Conservation (phyloP, 2,888 invertebrate genomes). For the Brenthis daphne region DNA sequence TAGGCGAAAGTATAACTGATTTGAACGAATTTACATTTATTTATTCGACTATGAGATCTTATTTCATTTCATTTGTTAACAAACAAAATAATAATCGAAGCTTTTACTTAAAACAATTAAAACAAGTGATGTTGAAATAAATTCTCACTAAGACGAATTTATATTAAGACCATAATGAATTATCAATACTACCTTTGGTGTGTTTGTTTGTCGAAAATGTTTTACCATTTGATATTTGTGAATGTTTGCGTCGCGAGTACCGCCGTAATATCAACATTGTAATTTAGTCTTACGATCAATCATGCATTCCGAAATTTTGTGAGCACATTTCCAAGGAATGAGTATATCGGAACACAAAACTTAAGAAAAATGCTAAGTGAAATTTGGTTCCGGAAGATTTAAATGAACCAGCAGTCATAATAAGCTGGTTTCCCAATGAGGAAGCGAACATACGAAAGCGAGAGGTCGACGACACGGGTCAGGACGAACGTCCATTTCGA, state of each 20-base stretch:
- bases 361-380: constrained; percentile 42
- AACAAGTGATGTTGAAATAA: constrained; percentile 51
- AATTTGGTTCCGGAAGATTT: constrained; percentile 45
- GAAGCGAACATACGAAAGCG: constrained; percentile 76
- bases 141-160: constrained; percentile 53
- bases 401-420: constrained; percentile 71
- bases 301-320: constrained; percentile 71
- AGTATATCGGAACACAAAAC: constrained; percentile 60
- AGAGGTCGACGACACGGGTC: constrained; percentile 53
- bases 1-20: constrained; percentile 41
- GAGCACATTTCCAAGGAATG: constrained; percentile 75
- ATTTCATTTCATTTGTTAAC: constrained; percentile 48
- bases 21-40: constrained; percentile 59
- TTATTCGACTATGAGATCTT: constrained; percentile 55
- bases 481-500: constrained; percentile 48
- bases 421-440: constrained; percentile 68
- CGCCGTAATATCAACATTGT: constrained; percentile 62
- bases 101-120: constrained; percentile 37
- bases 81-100: not conserved
- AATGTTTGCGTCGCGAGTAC: constrained; percentile 65
- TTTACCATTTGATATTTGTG: constrained; percentile 75
- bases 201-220: constrained; percentile 72
- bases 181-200: constrained; percentile 76
- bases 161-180: constrained; percentile 67
- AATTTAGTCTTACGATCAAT: constrained; percentile 61